Conservation (phyloP, 1,140 invertebrate species). For the Cherax destructor region DNA sequence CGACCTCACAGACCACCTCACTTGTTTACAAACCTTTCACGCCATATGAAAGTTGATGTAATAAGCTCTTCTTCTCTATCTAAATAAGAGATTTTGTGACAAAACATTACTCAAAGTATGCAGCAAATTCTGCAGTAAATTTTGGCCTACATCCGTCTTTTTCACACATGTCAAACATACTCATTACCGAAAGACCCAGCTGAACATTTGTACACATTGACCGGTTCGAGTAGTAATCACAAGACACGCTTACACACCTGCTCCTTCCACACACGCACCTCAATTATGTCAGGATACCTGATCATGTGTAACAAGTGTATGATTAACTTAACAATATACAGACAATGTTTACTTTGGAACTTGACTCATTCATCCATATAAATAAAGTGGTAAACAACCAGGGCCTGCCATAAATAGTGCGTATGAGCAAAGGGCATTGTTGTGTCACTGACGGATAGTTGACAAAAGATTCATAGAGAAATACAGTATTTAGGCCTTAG, state of each 20-base stretch:
- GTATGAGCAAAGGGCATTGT: slow-evolving; percentile 19
- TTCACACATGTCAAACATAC: slow-evolving; percentile 8
- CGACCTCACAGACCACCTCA: slow-evolving; percentile 40
- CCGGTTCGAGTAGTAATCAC: slow-evolving; percentile 22
- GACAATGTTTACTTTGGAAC: not conserved
- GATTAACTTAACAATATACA: not conserved
- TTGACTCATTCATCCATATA: slow-evolving; percentile 7
- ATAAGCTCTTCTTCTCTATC: slow-evolving; percentile 52
- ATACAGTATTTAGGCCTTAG: slow-evolving; percentile 3
- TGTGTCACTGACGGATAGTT: slow-evolving; percentile 28
- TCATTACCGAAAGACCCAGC: slow-evolving; percentile 48
- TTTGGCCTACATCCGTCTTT: slow-evolving; percentile 7
- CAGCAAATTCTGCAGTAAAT: slow-evolving; percentile 1
- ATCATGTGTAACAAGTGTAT: slow-evolving; percentile 8
- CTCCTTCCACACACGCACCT: slow-evolving; percentile 26
- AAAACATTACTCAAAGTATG: slow-evolving; percentile 16
- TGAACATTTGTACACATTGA: slow-evolving; percentile 59
- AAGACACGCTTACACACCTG: slow-evolving; percentile 30
- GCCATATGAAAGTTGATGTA: not conserved
- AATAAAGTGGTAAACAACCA: slow-evolving; percentile 13
- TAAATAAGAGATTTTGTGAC: slow-evolving; percentile 18
- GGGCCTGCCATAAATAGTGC: slow-evolving; percentile 13
- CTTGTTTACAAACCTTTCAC: slow-evolving; percentile 18
- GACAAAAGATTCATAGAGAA: slow-evolving; percentile 32
- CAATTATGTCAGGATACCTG: slow-evolving; percentile 1